Evolutionary conservation across 2,797 vertebrate species (phyloP).

Genomic region (Galagoides demidoff): DNA sequence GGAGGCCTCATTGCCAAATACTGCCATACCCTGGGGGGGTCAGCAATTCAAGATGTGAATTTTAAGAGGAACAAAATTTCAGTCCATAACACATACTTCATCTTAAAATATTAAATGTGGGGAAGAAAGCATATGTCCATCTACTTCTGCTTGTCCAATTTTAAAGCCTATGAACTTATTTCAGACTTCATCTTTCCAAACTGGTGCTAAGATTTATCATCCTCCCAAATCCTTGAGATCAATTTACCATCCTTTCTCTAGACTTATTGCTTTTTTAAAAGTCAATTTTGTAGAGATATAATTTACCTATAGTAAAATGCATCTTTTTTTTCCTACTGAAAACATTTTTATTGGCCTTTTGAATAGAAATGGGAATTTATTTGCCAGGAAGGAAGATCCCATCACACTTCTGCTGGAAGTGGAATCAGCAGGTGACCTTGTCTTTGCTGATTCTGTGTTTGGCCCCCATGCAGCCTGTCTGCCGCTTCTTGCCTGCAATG

Average conservation of each 20-base stretch:
- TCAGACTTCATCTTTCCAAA: not conserved
- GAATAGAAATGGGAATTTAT: too few species aligned
- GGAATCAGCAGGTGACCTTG: too few species aligned
- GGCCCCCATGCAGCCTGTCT: too few species aligned
- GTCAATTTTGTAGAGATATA: not conserved
- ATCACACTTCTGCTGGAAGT: too few species aligned
- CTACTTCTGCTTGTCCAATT: not conserved
- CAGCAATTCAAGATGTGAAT: not conserved
- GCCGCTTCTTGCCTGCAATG: too few species aligned
- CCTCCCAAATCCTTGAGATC: not conserved
- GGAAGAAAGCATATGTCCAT: not conserved
- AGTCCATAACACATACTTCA: not conserved
- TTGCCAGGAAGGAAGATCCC: too few species aligned
- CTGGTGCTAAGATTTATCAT: not conserved
- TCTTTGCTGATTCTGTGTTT: too few species aligned
- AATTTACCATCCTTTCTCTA: not conserved
- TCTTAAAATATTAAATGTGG: conserved; percentile 35
- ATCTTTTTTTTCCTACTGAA: not conserved
- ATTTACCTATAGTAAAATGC: not conserved
- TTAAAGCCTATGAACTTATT: not conserved
- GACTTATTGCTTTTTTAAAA: not conserved
- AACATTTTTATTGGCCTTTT: too few species aligned
- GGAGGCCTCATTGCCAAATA: not conserved
- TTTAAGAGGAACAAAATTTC: not conserved
- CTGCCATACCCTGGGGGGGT: not conserved